Evolutionary conservation across 2,888 invertebrate genomes (phyloP), one percentile per base, ranked within the genome.

Genomic region (Morpho deidamia): DNA sequence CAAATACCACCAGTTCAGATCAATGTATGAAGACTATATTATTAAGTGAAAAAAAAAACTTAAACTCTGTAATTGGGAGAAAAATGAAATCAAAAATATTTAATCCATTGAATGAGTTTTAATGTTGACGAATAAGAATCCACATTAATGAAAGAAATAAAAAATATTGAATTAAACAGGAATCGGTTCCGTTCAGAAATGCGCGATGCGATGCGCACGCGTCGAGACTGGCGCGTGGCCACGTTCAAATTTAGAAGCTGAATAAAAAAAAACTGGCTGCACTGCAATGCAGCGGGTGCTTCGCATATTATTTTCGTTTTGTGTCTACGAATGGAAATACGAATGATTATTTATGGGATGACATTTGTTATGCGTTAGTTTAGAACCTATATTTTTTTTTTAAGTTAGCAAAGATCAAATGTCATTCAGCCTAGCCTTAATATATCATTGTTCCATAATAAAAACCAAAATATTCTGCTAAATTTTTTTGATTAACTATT

Each of bases 211-310:
- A 71, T 70, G 81, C 77, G 71, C 73, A 72, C 79, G 77, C 77
- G 81, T 72, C 68, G 73, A 69, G 72, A 87, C 86, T 87, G 86
- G 85, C 85, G 76, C 80, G 85, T 76, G 78, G 78, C 80, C 81
- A 80, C 80, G 78, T 81, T 80, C 85, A 78, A 83, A 87, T 71
- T 84, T 88, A 88, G 89, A 88, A 78, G 72, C 76, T 68, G 71
- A 81, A 78, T 78, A 82, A 80, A 80, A 78, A 78, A 75, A 72
- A 74, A 68, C 70, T 63, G 69, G 69, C 71, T 81, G 86, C 83
- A 82, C 77, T 74, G 81, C 74, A 82, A 85, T 82, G 86, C 86
- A 81, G 70, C 74, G 71, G 71, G 72, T 73, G 75, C 76, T 11
- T 72, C 76, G 71, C 70, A 72, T 69, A 79, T 81, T 79, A 82